Base-by-base conservation (phyloP, 2,888 invertebrate genomes). In the Tachina grossa region DNA sequence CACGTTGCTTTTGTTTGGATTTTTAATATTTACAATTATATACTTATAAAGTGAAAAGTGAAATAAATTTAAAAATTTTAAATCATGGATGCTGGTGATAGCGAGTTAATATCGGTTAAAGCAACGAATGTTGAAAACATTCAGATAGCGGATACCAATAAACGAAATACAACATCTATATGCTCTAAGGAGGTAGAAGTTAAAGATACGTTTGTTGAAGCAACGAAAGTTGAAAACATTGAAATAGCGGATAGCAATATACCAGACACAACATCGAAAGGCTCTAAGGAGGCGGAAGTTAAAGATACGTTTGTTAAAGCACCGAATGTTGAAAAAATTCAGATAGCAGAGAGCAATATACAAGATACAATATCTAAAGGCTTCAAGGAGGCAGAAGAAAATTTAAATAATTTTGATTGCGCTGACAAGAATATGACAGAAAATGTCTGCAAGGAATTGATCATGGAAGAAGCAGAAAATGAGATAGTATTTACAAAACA, bases 1-100 rank as follows among this genome's bases (percentile, higher is more conserved):
- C 82, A 82, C 82, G 77, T 77, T 83, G 68, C 71, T 71, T 82
- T 77, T 83, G 71, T 83, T 82, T 81, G 19, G 16, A 47, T 61
- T 19, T 45, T 31, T 31, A 14, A 69, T 51, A n/a, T 31, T 65
- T 47, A 22, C 4, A 61, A 31, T 31, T 65, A 6, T 31, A 31
- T 31, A n/a, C n/a, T n/a, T n/a, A 31, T 31, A 31, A 31, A 31
- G 31, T 31, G 31, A 31, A 31, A 31, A 31, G 31, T 31, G 6
- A 31, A 31, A 31, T 31, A 31, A 31, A 31, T 31, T 31, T 31
- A 47, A 49, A 19, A 5, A 19, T 45, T 16, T 9, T 11, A 61
- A 43, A 65, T 43, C 0, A 74, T 69, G 78, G 72, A 77, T 47
- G 19, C 10, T 16, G 31, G 1, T 22, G n/a, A 39, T 19, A 57